These are phyloP conservation scores for Drosophila gunungcola DNA, from an alignment of 1,140 invertebrate genomes.

Conservation along the genomic window DNA sequence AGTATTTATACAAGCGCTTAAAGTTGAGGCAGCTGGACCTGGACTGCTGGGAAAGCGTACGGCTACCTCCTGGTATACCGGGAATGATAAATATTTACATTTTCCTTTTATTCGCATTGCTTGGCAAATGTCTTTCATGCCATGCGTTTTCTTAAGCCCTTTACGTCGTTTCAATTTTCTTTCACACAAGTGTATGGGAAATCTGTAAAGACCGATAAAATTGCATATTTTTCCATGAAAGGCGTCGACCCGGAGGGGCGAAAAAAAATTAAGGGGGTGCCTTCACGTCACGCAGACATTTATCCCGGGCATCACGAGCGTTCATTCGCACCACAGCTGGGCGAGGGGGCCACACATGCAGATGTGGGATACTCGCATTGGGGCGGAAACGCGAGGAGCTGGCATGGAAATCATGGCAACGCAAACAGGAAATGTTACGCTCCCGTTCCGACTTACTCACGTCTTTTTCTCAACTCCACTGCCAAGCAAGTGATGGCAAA, in stretches of 20 bases:
- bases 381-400: slow-evolving; percentile 24
- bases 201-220: slow-evolving; percentile 83
- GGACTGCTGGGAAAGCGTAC: slow-evolving; percentile 18
- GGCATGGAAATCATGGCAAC: slow-evolving; percentile 66
- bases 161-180: slow-evolving; percentile 33
- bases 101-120: slow-evolving; percentile 42
- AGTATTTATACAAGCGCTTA: slow-evolving; percentile 33
- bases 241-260: slow-evolving; percentile 39
- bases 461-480: slow-evolving; percentile 31
- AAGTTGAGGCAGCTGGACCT: slow-evolving; percentile 57
- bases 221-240: slow-evolving; percentile 82
- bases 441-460: slow-evolving; percentile 38
- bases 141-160: slow-evolving; percentile 44
- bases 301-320: slow-evolving; percentile 52
- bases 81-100: slow-evolving; percentile 81
- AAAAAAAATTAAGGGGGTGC: slow-evolving; percentile 9
- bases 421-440: slow-evolving; percentile 78
- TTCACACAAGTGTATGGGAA: slow-evolving; percentile 46
- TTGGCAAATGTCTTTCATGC: slow-evolving; percentile 76
- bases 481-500: slow-evolving; percentile 47
- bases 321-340: slow-evolving; percentile 45
- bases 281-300: slow-evolving; percentile 49
- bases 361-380: slow-evolving; percentile 9
- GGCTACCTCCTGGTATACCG: slow-evolving; percentile 37
- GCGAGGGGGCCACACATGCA: slow-evolving; percentile 21